phyloP scores from a whole-genome alignment of 2,113 vertebrate genomes.

The Caretta caretta region DNA sequence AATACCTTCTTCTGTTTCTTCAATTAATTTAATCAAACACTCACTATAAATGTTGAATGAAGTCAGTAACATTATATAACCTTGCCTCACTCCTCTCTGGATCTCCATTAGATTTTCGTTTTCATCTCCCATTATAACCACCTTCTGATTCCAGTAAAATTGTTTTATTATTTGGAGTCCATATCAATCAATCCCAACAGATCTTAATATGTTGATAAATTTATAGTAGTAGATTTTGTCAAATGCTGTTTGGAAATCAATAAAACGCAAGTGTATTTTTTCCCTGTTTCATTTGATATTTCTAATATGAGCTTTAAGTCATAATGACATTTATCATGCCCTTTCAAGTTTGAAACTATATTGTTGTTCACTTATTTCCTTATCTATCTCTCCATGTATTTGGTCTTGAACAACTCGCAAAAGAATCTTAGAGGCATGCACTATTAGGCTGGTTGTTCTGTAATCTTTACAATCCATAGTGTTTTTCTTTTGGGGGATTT shows the following conservation, averaged over 20 bases:
- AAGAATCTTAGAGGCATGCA: background rate
- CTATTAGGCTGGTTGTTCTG: too few species aligned
- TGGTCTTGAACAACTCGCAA: background rate
- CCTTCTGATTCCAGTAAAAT: background rate
- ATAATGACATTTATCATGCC: background rate
- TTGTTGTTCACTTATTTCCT: background rate
- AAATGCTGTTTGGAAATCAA: background rate
- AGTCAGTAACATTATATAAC: background rate
- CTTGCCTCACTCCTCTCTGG: background rate
- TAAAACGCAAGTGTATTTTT: background rate
- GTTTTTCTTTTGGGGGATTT: too few species aligned
- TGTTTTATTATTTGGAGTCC: background rate
- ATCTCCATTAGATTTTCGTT: background rate
- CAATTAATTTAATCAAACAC: background rate
- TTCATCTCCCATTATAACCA: background rate
- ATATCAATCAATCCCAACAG: background rate
- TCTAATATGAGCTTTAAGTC: background rate
- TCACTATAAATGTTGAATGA: background rate
- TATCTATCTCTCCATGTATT: background rate
- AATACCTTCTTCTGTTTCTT: background rate
- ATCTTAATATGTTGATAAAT: background rate
- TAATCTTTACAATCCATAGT: too few species aligned
- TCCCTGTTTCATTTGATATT: background rate
- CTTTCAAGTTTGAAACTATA: background rate
- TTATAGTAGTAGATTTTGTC: background rate